A percentile compares a stretch with the other conserved stretches of the same genome.
Conservation (phyloP, 2,797 vertebrate species). For the Phyllotis vaccarum region DNA sequence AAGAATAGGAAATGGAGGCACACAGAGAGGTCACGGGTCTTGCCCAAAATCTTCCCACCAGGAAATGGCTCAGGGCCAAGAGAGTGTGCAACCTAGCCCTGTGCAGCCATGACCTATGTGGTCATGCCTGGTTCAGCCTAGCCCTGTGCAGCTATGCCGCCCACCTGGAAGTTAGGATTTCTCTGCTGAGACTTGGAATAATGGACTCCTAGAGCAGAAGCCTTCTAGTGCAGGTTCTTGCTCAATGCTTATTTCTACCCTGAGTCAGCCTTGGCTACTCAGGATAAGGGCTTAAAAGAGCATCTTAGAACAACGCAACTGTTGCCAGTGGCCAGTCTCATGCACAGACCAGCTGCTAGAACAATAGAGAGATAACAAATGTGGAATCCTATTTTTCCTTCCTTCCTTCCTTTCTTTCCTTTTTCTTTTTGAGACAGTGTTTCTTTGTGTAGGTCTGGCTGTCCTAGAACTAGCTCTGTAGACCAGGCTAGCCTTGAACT, state of each 20-base stretch:
- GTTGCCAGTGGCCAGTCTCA: neutral
- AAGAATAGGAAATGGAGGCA: slow-evolving; percentile 58
- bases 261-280: neutral
- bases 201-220: neutral
- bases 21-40: neutral
- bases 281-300: neutral
- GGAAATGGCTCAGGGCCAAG: slow-evolving; percentile 37
- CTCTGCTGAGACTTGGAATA: neutral
- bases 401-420: neutral
- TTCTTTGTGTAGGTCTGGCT: neutral
- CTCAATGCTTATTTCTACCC: no score
- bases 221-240: neutral
- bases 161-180: neutral
- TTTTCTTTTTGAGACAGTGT: neutral
- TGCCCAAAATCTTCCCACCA: neutral
- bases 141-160: neutral
- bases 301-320: neutral
- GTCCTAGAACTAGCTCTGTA: neutral
- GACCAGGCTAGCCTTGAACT: neutral
- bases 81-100: neutral
- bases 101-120: neutral
- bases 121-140: rapidly evolving
- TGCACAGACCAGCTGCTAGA: neutral
- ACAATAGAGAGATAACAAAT: rapidly evolving
- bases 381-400: neutral